Base-by-base conservation (phyloP, 92 coral and sea anemone species). In the Anthopleura xanthogrammica region DNA sequence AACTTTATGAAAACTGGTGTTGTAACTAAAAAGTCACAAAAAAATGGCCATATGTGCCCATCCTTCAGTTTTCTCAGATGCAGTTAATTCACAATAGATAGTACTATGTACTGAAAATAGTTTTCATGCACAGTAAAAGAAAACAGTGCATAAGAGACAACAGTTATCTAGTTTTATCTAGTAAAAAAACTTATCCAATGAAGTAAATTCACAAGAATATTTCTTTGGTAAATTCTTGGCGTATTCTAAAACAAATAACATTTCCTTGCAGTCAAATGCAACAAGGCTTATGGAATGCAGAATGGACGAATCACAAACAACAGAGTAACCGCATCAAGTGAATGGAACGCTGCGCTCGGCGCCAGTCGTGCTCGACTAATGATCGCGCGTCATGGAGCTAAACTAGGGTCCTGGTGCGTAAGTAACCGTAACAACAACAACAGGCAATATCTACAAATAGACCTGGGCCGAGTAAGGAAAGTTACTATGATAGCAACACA, bases 401-500 rank as follows among this genome's bases (percentile, higher is more conserved):
- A 29, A 19, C 55, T 43, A 12, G 90, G 92, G 4, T 75, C 85
- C 16, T 86, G 92, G 90, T 71, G 85, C 41, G 90, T 76, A 3
- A 66, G 77, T 52, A 83, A 55, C 1, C 76, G 83, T 17, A 62
- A 81, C 72, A 89, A 75, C 55, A 83, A 83, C 60, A 86, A 87
- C 52, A 68, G 19, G 1, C 74, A 68, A 12, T 23, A 68, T 36
- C 74, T 68, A 5, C 42, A 68, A 20, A 72, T 90, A 41, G 90
- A 90, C 77, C 82, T 90, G 60, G 80, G 85, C 22, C 89, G 92
- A 16, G 68, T 80, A 14, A 71, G 77, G 23, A 90, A 85, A 71
- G 79, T 90, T 64, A 87, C 79, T 20, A 68, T 82, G 76, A 86
- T 90, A 43, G 86, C 77, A 9, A 90, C 84, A 20, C 92, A 90